phyloP scores from a whole-genome alignment of 2,888 invertebrate species.

The Marronus borbonicus region DNA sequence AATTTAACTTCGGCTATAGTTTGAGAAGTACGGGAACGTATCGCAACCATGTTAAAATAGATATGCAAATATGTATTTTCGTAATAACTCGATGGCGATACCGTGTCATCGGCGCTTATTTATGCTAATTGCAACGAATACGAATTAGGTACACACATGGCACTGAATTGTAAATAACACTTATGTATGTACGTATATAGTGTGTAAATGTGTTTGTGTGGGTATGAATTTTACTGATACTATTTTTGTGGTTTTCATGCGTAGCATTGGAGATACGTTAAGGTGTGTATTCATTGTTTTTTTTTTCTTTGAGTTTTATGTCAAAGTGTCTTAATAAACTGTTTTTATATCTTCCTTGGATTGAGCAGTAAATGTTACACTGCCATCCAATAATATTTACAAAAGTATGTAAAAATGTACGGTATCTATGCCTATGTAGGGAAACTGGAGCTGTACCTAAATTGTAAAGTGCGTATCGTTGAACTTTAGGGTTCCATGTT shows the following conservation, averaged over 20 bases:
- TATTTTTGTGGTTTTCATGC: constrained; percentile 68
- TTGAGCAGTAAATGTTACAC: too few species aligned
- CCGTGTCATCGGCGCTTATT: constrained; percentile 4
- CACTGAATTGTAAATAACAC: constrained; percentile 1
- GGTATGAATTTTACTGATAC: constrained; percentile 35
- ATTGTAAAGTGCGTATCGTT: too few species aligned
- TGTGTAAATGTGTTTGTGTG: constrained; percentile 21
- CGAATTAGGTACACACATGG: not conserved
- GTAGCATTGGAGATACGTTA: constrained; percentile 87
- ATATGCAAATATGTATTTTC: constrained; percentile 19
- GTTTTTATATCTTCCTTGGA: too few species aligned
- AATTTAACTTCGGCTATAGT: constrained; percentile 15
- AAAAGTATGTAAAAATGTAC: too few species aligned
- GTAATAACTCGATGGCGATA: not conserved
- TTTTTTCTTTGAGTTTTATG: too few species aligned
- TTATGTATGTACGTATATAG: constrained; percentile 2
- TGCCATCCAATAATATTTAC: too few species aligned
- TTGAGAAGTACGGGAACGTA: constrained; percentile 11
- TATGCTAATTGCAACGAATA: constrained; percentile 28
- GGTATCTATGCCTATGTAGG: too few species aligned
- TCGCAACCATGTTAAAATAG: not conserved
- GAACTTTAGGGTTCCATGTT: too few species aligned
- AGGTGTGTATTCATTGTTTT: constrained; percentile 75
- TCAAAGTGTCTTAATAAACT: too few species aligned
- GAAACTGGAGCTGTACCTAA: too few species aligned